Base-by-base conservation (phyloP, 2,888 invertebrate genomes). In the Baccha elongata region DNA sequence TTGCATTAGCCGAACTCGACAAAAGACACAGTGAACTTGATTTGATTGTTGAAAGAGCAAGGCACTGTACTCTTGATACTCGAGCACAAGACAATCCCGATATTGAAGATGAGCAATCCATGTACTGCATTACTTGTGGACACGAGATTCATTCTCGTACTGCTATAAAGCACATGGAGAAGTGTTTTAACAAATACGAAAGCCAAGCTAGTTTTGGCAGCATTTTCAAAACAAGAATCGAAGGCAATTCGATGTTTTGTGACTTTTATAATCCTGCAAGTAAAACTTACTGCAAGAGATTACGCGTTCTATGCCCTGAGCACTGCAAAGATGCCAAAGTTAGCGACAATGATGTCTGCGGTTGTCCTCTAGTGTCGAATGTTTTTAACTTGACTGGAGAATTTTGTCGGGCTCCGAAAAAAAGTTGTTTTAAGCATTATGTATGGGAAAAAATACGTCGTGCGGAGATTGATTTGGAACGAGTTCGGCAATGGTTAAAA, bases 171-270 rank as follows among this genome's bases (percentile, higher is more conserved):
- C 99, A 99, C 88, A 98, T 99, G 97, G 99, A 98, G 91, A 98
- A 98, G 89, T 99, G 99, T 90, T 99, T 98, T 91, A 96, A 97
- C 85, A 99, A 99, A 93, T 97, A 98, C 90, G 99, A 99, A 91
- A 97, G 98, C 52, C 98, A 99, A 91, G 97, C 98, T 1, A 98
- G 98, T 0, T 99, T 98, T 91, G 98, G 98, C 10, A 98, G 98
- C 21, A 94, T 97, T 48, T 98, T 97, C 88, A 96, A 98, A 89
- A 98, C 98, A 0, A 93, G 97, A 69, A 98, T 99, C 87, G 98
- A 98, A 90, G 96, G 96, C 0, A 97, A 97, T 91, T 97, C 97
- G 86, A 97, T 99, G 95, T 99, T 99, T 91, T 99, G 99, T 89
- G 99, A 99, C 88, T 97, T 95, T 89, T 99, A 95, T 91, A 99